A percentile compares a stretch with the other conserved stretches of the same genome.
Conservation (phyloP, 2,113 vertebrate genomes). For the Rutilus rutilus region DNA sequence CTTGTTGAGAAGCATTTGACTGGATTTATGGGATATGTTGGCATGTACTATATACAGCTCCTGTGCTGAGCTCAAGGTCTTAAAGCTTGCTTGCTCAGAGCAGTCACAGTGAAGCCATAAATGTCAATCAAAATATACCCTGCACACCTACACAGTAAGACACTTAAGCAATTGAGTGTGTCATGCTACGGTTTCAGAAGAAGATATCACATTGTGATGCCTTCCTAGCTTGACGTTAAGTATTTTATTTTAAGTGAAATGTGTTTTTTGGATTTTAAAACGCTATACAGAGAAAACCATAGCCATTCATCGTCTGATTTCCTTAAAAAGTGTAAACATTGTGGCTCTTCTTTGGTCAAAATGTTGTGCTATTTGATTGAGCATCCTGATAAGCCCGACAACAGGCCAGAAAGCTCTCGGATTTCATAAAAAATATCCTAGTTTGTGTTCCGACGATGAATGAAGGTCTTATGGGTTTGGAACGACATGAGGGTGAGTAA, state of each 20-base stretch:
- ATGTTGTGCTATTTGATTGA: neutral
- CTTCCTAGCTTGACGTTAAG: neutral
- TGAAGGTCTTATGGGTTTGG: too few species aligned
- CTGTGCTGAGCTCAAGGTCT: constrained; percentile 34
- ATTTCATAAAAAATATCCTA: too few species aligned
- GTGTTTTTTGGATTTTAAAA: neutral
- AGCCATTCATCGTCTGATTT: neutral
- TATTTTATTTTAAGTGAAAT: neutral
- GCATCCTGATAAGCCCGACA: neutral
- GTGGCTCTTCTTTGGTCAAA: neutral
- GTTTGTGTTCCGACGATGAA: too few species aligned
- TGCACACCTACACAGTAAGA: neutral
- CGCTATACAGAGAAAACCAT: neutral
- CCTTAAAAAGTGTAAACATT: neutral
- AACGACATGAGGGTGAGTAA: too few species aligned
- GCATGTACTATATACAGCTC: neutral
- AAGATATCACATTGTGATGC: neutral
- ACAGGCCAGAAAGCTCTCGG: too few species aligned
- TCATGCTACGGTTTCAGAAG: neutral
- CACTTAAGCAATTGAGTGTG: constrained; percentile 3
- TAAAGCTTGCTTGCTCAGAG: constrained; percentile 8
- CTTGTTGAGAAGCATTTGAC: constrained; percentile 24
- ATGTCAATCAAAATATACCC: constrained; percentile 34
- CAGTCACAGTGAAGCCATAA: constrained; percentile 22
- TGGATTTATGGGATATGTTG: constrained; percentile 23